A percentile compares a stretch with the other conserved stretches of the same genome.
These are phyloP conservation scores for Dynastes grantii DNA, from an alignment of 2,888 invertebrate species.

Conservation along the genomic window DNA sequence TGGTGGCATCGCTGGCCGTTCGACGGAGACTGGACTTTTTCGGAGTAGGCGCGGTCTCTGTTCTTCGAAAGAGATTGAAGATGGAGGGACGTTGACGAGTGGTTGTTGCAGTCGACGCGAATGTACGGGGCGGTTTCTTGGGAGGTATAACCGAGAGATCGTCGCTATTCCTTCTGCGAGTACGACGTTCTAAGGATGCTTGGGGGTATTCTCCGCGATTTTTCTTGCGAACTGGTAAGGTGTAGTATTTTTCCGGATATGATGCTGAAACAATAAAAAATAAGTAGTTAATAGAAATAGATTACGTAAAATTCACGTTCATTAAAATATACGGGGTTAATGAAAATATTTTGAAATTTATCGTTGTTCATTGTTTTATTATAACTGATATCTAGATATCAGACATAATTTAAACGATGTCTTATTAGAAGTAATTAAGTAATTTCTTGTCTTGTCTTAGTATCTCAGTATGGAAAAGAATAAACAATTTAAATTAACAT, in stretches of 20 bases:
- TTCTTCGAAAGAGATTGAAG: slow-evolving; percentile 79
- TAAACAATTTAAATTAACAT: too few relatives aligned
- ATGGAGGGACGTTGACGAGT: slow-evolving; percentile 77
- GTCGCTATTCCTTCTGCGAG: slow-evolving; percentile 72
- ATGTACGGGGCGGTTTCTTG: slow-evolving; percentile 67
- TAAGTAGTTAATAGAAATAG: neutral
- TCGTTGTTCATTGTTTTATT: too few relatives aligned
- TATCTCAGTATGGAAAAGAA: too few relatives aligned
- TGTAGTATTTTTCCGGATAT: slow-evolving; percentile 78
- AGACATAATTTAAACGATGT: too few relatives aligned
- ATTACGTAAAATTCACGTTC: neutral
- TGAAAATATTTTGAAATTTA: too few relatives aligned
- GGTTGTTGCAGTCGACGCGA: slow-evolving; percentile 73
- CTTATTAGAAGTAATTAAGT: too few relatives aligned
- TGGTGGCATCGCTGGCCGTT: slow-evolving; percentile 73
- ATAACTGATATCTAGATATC: too few relatives aligned
- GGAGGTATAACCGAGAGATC: slow-evolving; percentile 69
- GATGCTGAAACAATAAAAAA: slow-evolving; percentile 62
- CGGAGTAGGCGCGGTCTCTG: slow-evolving; percentile 71
- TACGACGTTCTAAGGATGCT: slow-evolving; percentile 61
- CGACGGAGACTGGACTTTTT: slow-evolving; percentile 71
- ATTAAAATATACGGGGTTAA: too few relatives aligned
- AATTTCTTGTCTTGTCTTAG: too few relatives aligned
- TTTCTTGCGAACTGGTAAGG: slow-evolving; percentile 76
- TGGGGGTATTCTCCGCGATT: slow-evolving; percentile 64